Evolutionary conservation across 2,113 vertebrate species (phyloP).

Genomic region (Nettapus auritus): DNA sequence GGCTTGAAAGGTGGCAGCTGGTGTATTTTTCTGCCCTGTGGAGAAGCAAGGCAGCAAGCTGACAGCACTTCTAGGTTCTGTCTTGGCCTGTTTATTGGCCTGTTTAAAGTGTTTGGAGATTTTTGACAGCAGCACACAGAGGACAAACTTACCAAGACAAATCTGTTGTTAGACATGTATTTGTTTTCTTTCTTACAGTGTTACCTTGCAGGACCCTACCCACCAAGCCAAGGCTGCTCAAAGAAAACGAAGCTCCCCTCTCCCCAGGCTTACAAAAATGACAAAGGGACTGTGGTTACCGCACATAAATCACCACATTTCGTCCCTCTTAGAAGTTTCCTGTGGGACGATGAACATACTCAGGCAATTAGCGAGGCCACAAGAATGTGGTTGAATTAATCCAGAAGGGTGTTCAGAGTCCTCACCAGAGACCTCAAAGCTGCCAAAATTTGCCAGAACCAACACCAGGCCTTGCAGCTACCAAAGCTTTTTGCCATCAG

Average conservation of each 20-base stretch:
- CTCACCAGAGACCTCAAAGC: not conserved
- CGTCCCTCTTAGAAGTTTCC: not conserved
- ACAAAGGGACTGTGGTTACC: not conserved
- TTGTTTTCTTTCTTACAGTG: fast-evolving
- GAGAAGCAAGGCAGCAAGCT: not conserved
- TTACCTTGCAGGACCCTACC: not conserved
- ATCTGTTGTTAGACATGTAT: not conserved
- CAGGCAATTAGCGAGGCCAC: not conserved
- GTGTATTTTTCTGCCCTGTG: not conserved
- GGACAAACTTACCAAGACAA: not conserved
- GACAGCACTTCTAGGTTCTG: not conserved
- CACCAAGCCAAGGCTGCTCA: not conserved
- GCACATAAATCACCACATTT: not conserved
- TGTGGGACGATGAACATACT: not conserved
- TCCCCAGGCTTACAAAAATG: not conserved
- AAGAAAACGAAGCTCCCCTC: not conserved
- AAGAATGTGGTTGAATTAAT: not conserved
- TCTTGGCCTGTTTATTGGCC: not conserved
- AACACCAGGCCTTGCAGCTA: not conserved
- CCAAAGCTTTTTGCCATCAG: not conserved
- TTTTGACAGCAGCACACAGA: not conserved
- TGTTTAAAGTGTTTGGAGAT: not conserved
- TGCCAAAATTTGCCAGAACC: not conserved
- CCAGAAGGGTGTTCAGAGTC: not conserved
- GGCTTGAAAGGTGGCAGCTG: not conserved